Conservation (phyloP, 2,113 vertebrate species). For the Bufo bufo region DNA sequence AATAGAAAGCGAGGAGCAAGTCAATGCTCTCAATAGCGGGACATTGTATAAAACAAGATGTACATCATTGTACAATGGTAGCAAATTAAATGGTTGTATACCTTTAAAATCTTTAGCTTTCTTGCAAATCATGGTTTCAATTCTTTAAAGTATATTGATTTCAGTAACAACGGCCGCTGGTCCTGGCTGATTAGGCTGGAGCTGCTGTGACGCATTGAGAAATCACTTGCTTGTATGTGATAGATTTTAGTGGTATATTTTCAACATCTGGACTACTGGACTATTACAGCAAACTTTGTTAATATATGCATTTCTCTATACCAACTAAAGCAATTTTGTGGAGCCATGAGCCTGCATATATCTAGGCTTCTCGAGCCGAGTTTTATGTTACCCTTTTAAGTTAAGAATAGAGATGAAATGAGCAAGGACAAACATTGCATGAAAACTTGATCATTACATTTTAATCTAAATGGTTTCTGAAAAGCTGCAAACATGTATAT, state of each 20-base stretch:
- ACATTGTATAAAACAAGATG: not conserved
- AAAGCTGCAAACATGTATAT: not conserved
- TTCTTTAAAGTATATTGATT: slow-evolving; percentile 14
- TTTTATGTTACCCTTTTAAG: slow-evolving; percentile 1
- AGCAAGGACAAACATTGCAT: slow-evolving; percentile 1
- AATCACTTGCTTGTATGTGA: not conserved
- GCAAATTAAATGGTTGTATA: not conserved
- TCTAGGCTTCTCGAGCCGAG: not conserved
- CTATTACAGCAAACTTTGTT: not conserved
- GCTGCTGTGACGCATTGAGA: not conserved
- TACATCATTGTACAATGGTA: not conserved
- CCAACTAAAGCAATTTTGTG: slow-evolving; percentile 18
- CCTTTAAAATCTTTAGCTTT: not conserved
- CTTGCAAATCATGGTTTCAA: not conserved
- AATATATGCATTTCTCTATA: slow-evolving; percentile 19
- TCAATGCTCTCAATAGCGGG: not conserved
- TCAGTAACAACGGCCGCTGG: not conserved
- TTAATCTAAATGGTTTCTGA: not conserved
- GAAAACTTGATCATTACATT: not conserved
- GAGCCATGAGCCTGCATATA: slow-evolving; percentile 18
- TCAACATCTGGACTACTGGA: slow-evolving; percentile 5
- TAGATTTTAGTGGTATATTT: slow-evolving; percentile 17
- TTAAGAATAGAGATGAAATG: not conserved
- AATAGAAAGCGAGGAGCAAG: no score
- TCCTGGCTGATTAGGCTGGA: not conserved